Conservation (phyloP, 2,888 invertebrate genomes). For the Hirudinaria manillensis region DNA sequence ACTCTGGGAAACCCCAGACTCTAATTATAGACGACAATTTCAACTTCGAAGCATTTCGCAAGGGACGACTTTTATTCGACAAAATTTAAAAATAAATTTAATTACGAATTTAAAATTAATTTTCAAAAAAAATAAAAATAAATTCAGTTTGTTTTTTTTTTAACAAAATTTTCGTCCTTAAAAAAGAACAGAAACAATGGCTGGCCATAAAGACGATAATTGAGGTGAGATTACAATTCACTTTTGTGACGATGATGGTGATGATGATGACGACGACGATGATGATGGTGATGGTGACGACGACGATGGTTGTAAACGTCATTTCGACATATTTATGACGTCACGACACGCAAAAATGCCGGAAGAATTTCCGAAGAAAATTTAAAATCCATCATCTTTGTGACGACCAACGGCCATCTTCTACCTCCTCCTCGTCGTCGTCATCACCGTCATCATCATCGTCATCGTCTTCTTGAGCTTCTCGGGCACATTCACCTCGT, state of each 20-base stretch:
- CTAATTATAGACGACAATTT: background rate
- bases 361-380: background rate
- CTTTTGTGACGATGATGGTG: no score
- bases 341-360: background rate
- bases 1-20: background rate
- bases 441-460: slow-evolving; percentile 24
- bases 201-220: no score
- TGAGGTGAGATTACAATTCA: background rate
- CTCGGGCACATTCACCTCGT: background rate
- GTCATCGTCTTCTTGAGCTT: background rate
- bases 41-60: background rate
- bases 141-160: no score
- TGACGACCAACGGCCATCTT: slow-evolving; percentile 10
- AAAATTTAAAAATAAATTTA: no score
- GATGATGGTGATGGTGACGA: background rate
- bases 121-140: no score
- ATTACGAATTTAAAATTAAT: no score
- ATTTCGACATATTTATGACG: background rate
- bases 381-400: slow-evolving; percentile 4
- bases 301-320: background rate
- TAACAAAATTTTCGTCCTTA: no score
- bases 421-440: slow-evolving; percentile 25
- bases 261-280: background rate
- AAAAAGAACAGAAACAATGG: no score
- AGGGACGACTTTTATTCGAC: background rate